Base-by-base conservation (phyloP, 2,888 invertebrate genomes). In the Megaustenia siamemsis region DNA sequence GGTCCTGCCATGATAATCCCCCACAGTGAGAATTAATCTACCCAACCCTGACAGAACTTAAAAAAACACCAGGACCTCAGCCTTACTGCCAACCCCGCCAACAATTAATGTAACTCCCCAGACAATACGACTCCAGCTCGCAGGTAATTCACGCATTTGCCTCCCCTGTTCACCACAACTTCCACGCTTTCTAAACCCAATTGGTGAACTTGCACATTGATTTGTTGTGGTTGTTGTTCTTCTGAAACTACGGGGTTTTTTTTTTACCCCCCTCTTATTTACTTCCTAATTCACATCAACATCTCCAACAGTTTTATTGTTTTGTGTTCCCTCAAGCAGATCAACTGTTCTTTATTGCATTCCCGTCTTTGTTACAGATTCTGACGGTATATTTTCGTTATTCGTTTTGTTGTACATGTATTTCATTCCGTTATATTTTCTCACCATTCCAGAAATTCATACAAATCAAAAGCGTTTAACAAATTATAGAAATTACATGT, bases 121-220 rank as follows among this genome's bases (percentile, higher is more conserved):
- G 53, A 75, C 75, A 49, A 32, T 15, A 49, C 53, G 75, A 75
- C 75, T 53, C 75, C 75, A 75, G n/a, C 53, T 35, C 75, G 28
- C 56, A 79, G 69, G 69, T 69, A 75, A 53, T 21, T 75, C 38
- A 38, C 40, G 3, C n/a, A 32, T 38, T 66, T 45, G 28, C 43
- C 21, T 45, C 49, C 56, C 32, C 40, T 38, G n/a, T 40, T 8
- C 63, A 6, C 43, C 40, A 43, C 3, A 49, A 18, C 66, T 60
- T 68, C 24, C 15, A 40, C n/a, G 66, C 56, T 45, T 43, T 56
- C 24, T 5, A 24, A 75, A 32, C 49, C 21, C 75, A 75, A 75
- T 75, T 53, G 15, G 28, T 53, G 15, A 21, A 32, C 10, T 6
- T 18, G 4, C 21, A 6, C 21, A 4, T 18, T 49, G 35, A 43